A percentile compares a stretch with the other conserved stretches of the same genome.
Evolutionary conservation across 64 coral and sea anemone genomes (phyloP).

Genomic region (Pocillopora damicornis): DNA sequence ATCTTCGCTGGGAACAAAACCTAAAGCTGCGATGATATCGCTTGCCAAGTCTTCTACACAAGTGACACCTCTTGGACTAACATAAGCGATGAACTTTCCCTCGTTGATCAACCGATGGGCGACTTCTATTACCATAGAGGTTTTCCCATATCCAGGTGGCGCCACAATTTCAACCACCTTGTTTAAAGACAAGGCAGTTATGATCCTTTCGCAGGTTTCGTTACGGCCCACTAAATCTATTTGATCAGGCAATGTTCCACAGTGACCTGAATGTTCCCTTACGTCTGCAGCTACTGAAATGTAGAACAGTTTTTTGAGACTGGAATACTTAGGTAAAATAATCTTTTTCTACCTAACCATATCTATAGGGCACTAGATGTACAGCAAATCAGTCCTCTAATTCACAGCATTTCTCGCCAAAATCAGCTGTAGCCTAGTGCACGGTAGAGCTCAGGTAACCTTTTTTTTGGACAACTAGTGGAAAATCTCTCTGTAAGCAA

Average conservation of each 20-base stretch:
- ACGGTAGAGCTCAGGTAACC: too few species aligned
- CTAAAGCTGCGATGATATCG: slow-evolving; percentile 31
- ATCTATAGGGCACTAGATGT: too few species aligned
- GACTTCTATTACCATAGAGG: slow-evolving; percentile 18
- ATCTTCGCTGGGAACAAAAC: slow-evolving; percentile 2
- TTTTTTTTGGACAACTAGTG: too few species aligned
- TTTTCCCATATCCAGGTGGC: slow-evolving; percentile 55
- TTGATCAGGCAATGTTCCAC: slow-evolving; percentile 1
- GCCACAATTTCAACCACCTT: not conserved
- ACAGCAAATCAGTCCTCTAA: too few species aligned
- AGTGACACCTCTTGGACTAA: slow-evolving; percentile 19
- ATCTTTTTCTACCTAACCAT: too few species aligned
- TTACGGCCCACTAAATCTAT: slow-evolving; percentile 31
- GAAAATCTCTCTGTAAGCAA: too few species aligned
- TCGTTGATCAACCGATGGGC: not conserved
- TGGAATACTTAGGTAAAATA: too few species aligned
- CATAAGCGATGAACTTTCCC: slow-evolving; percentile 21
- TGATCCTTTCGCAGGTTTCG: not conserved
- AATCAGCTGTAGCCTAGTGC: too few species aligned
- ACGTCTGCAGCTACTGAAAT: not conserved
- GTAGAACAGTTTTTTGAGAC: too few species aligned
- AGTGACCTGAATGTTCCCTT: not conserved
- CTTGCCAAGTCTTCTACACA: slow-evolving; percentile 39
- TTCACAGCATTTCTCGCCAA: too few species aligned
- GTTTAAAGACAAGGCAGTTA: not conserved